Percentiles rank a stretch among this genome's conserved stretches.
Evolutionary conservation across 2,797 vertebrate genomes (phyloP).

Genomic region (Hipposideros larvatus): DNA sequence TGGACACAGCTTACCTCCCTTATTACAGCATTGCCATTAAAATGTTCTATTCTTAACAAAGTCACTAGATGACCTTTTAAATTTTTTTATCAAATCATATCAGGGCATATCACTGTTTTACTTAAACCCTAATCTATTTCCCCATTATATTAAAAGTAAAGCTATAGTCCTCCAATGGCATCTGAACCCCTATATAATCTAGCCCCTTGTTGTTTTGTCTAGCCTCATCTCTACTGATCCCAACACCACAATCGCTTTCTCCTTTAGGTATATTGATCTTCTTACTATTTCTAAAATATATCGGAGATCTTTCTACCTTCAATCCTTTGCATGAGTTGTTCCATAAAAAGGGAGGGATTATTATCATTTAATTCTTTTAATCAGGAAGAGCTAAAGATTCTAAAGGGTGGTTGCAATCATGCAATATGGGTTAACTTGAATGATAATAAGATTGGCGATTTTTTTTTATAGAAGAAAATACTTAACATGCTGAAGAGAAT

Average conservation of each 20-base stretch:
- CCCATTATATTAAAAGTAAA: neutral
- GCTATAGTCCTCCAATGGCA: neutral
- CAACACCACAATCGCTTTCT: neutral
- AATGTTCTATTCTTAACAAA: neutral
- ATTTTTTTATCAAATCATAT: neutral
- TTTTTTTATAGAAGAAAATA: neutral
- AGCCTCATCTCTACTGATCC: neutral
- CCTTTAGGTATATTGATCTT: neutral
- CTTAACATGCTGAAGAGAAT: neutral
- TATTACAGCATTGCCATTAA: neutral
- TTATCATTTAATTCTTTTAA: neutral
- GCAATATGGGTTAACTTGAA: conserved; percentile 18
- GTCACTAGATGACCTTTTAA: neutral
- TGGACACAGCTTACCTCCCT: neutral
- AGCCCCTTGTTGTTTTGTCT: neutral
- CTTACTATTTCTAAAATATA: neutral
- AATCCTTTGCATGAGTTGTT: neutral
- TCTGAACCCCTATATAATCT: neutral
- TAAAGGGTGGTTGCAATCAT: neutral
- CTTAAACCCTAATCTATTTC: neutral
- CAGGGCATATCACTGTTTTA: neutral
- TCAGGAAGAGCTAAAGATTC: neutral
- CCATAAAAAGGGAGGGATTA: neutral
- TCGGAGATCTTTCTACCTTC: neutral
- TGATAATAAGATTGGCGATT: conserved; percentile 8